Evolutionary conservation across 1,140 invertebrate species (phyloP).

Genomic region (Dreissena rostriformis): DNA sequence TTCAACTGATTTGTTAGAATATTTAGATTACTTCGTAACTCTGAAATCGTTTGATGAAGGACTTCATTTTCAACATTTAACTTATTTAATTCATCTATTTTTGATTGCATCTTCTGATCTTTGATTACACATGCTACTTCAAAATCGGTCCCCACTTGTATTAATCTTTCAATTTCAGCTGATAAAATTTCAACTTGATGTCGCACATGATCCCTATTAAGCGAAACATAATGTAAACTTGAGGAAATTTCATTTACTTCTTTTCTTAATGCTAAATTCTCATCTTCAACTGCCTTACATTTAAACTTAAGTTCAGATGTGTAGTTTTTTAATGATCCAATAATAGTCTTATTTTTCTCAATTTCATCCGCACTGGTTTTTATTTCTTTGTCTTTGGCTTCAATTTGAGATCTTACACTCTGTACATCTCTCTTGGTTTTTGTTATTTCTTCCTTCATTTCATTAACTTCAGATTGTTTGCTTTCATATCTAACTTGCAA

Average conservation of each 20-base stretch:
- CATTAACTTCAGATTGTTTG: conserved; percentile 22
- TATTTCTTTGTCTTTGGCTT: neutral
- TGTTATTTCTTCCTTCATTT: neutral
- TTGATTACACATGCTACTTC: neutral
- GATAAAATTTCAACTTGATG: conserved; percentile 52
- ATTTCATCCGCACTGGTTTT: neutral
- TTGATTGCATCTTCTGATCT: neutral
- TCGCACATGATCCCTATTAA: conserved; percentile 45
- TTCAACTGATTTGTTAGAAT: no score
- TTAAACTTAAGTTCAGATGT: neutral
- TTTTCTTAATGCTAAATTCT: conserved; percentile 10
- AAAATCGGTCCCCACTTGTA: neutral
- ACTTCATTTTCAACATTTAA: no score
- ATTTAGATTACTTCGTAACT: no score
- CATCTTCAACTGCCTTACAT: neutral
- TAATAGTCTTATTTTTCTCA: neutral
- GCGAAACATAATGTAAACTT: conserved; percentile 29
- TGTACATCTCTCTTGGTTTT: no score
- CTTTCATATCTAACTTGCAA: neutral
- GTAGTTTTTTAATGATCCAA: conserved; percentile 3
- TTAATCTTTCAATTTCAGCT: conserved; percentile 46
- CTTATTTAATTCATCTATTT: no score
- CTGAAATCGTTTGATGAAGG: no score
- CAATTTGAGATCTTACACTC: neutral
- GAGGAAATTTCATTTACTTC: neutral